Evolutionary conservation across 2,797 vertebrate species (phyloP).

Genomic region (Manis pentadactyla): DNA sequence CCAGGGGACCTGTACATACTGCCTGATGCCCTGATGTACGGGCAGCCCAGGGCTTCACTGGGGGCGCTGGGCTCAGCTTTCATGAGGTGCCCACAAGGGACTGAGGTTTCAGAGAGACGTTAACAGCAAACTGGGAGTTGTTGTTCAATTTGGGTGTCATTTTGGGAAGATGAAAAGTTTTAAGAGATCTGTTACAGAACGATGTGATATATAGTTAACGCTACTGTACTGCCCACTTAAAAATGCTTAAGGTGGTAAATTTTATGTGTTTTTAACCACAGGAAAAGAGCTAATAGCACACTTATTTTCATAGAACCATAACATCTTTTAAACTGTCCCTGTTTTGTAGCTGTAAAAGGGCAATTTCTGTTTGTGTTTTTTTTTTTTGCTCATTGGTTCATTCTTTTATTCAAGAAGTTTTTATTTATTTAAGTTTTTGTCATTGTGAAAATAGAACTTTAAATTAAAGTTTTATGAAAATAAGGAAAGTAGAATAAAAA

Average conservation of each 20-base stretch:
- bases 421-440: constrained; percentile 25
- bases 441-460: constrained; percentile 2
- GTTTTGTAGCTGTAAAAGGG: not conserved
- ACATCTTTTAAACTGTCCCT: not conserved
- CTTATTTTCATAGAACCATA: not conserved
- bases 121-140: not conserved
- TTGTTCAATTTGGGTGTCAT: not conserved
- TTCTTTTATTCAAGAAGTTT: constrained; percentile 22
- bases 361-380: not conserved
- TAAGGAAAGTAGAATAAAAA: constrained; percentile 40
- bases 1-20: not conserved
- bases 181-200: not conserved
- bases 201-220: not conserved
- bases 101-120: too few relatives aligned
- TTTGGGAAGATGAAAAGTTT: constrained; percentile 11
- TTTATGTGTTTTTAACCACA: not conserved
- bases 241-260: not conserved
- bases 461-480: constrained; percentile 35
- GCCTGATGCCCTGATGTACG: not conserved
- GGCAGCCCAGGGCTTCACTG: not conserved
- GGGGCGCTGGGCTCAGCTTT: not conserved
- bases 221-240: not conserved
- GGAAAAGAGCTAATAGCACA: not conserved
- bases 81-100: not conserved
- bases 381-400: not conserved